Evolutionary conservation across 2,797 vertebrate species (phyloP), one percentile per base, ranked within the genome.

Genomic region (Atherinosoma microstoma): DNA sequence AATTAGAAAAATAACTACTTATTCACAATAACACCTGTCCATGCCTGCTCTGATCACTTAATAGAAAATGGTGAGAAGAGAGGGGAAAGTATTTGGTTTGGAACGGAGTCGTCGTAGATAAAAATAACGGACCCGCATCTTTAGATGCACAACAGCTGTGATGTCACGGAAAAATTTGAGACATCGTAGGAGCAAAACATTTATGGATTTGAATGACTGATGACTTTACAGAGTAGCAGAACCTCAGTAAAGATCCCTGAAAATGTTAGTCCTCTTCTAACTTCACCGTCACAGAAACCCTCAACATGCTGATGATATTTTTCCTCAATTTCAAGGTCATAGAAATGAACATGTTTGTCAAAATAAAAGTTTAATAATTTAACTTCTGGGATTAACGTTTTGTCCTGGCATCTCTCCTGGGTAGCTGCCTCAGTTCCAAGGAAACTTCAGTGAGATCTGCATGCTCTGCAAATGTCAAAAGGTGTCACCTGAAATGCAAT

Each of bases 351-450:
- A 58, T 12, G 32, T 4, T 29, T 64, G 53, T n/a, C 20, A 16
- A 67, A 63, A 24, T 34, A 0, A 32, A 15, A 47, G 34, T 60
- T 27, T 8, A 13, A 12, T 32, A 53, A 70, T 64, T 63, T 8
- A 22, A 58, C 16, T 69, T 75, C 75, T 67, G 62, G 16, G 38
- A 60, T 57, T 77, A 35, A 2, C 57, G 3, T 79, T 66, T 67
- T 51, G 49, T 73, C 79, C 62, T 75, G 84, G 67, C 79, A 78
- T 89, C 85, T 67, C 84, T 90, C 75, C 67, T 56, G 49, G 58
- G 86, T 93, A 92, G 91, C 91, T 93, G 92, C 89, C 91, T 84
- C 72, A 54, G 78, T 80, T 90, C 60, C 57, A 32, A 67, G 75
- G 87, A 73, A 82, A 57, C 75, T 20, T 56, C 36, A 3, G 59